Base-by-base conservation (phyloP, 2,113 vertebrate species). In the Heloderma charlesbogerti region DNA sequence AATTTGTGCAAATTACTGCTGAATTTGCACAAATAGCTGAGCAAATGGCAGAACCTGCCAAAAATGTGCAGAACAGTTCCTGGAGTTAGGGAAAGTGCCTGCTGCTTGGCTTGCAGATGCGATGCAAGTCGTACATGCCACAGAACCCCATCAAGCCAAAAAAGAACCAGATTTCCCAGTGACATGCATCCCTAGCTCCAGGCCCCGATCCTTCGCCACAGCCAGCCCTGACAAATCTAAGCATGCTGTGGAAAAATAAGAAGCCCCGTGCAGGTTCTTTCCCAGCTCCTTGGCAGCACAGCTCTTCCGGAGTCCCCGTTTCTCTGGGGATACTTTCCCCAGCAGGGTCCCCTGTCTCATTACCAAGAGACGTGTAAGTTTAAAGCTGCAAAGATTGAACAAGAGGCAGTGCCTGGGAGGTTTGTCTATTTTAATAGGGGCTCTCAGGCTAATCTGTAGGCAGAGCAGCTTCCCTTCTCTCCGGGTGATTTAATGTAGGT, bases 351-450 rank as follows among this genome's bases (percentile, higher is more conserved):
- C 82, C 72, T 51, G 51, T 74, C 78, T 92, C 87, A 81, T 89
- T 89, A 89, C 83, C 40, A 43, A 81, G 84, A 74, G 51, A 31
- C 82, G 66, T 81, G 82, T 74, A 80, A 60, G 48, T 74, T 81
- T 80, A 80, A 79, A 60, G 82, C 66, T 51, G 31, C 75, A 63
- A n/a, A 91, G 78, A 86, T 40, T 43, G 87, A 92, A 81, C 83
- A 72, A 27, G 87, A 60, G 20, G 74, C 74, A 37, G 29, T 3
- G 45, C 60, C 72, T 40, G 20, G 43, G 18, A 66, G 72, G 60
- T 6, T 25, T n/a, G 77, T 40, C 29, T 15, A 8, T 29, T 89
- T 89, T 80, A 85, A 79, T 85, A 34, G 91, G 80, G 29, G 72
- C 72, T 88, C 16, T 20, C 13, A n/a, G 80, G 90, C 82, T 92